These are phyloP conservation scores for Crambe crambe DNA, from an alignment of 37 sponge, comb jelly and placozoan genomes.

Conservation along the genomic window DNA sequence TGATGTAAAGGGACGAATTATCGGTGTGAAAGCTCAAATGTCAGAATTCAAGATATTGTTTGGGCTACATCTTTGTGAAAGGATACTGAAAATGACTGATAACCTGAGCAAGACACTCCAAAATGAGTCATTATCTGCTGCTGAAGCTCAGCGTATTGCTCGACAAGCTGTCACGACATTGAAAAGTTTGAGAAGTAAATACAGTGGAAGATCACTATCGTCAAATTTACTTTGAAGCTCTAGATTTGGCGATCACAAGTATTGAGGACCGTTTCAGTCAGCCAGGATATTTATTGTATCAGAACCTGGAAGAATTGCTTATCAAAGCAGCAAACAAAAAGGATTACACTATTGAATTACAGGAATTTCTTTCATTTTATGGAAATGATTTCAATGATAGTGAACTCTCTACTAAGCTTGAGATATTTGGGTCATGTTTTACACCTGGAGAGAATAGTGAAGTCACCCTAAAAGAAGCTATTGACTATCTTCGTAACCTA, in stretches of 20 bases:
- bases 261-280: slow-evolving; percentile 3
- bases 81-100: slow-evolving; percentile 63
- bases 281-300: neutral
- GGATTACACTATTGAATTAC: neutral
- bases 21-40: slow-evolving; percentile 64
- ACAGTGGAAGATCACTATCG: slow-evolving; percentile 66
- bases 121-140: slow-evolving; percentile 57
- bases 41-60: slow-evolving; percentile 42
- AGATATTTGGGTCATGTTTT: neutral
- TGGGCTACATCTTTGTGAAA: slow-evolving; percentile 66
- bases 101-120: slow-evolving; percentile 68
- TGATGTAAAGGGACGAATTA: slow-evolving; percentile 69
- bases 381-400: neutral
- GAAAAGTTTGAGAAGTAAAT: slow-evolving; percentile 55
- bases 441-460: neutral
- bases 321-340: neutral
- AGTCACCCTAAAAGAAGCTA: neutral
- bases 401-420: neutral
- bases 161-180: slow-evolving; percentile 50
- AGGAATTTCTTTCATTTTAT: neutral
- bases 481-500: neutral
- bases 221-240: slow-evolving; percentile 62
- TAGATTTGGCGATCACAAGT: slow-evolving; percentile 41
- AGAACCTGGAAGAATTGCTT: slow-evolving; percentile 3
- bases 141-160: slow-evolving; percentile 66